A percentile compares a stretch with the other conserved stretches of the same genome.
These are phyloP conservation scores for Rhyacophila evoluta DNA, from an alignment of 2,888 invertebrate genomes.

Conservation along the genomic window DNA sequence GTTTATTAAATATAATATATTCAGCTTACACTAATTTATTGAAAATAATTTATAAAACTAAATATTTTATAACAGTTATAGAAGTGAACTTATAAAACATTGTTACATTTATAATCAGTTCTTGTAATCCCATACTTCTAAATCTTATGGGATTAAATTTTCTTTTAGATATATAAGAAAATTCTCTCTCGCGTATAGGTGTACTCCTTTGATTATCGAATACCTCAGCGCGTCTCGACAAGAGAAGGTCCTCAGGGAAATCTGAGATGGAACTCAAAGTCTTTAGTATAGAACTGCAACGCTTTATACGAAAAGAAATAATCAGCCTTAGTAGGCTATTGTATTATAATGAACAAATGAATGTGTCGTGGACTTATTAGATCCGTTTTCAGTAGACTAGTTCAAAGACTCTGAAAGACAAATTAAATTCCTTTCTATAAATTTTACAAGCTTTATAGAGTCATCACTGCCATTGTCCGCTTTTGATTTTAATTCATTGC, in stretches of 20 bases:
- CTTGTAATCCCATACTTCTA: neutral
- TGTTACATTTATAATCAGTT: too few relatives aligned
- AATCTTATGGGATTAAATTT: neutral
- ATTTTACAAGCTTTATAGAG: too few relatives aligned
- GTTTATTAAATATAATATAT: too few relatives aligned
- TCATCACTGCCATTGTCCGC: too few relatives aligned
- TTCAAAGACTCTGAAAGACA: too few relatives aligned
- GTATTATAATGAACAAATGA: neutral
- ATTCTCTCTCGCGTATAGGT: neutral
- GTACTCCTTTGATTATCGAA: slow-evolving; percentile 9
- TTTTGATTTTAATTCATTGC: too few relatives aligned
- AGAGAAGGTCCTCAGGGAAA: slow-evolving; percentile 39
- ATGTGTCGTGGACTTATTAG: neutral
- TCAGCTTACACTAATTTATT: too few relatives aligned
- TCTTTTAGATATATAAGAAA: neutral
- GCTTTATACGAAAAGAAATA: slow-evolving; percentile 17
- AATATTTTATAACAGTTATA: too few relatives aligned
- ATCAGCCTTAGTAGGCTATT: slow-evolving; percentile 8
- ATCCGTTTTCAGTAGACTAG: too few relatives aligned
- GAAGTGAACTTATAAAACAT: too few relatives aligned
- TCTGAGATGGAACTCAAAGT: slow-evolving; percentile 39
- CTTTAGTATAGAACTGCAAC: slow-evolving; percentile 21
- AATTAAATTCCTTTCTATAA: too few relatives aligned
- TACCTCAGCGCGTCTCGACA: slow-evolving; percentile 32
- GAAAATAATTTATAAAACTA: too few relatives aligned